phyloP scores from a whole-genome alignment of 2,113 vertebrate species.

The Bujurquina vittata region DNA sequence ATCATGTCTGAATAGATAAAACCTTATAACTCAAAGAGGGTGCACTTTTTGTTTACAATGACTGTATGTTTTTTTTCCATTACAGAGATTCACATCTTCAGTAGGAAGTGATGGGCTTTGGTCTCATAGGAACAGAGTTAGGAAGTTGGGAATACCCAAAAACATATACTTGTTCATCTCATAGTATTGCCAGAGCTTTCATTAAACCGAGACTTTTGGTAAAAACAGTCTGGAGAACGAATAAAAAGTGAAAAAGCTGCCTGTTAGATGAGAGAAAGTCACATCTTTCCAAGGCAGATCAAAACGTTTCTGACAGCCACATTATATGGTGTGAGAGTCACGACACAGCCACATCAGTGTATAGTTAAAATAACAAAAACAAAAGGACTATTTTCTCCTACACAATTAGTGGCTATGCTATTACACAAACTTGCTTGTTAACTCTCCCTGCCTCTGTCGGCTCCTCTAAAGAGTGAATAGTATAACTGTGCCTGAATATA shows the following conservation, averaged over 20 bases:
- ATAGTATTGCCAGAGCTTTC: not conserved
- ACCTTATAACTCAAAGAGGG: not conserved
- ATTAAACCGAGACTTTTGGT: not conserved
- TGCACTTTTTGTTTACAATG: no score
- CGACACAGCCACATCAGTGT: not conserved
- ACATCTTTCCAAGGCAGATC: not conserved
- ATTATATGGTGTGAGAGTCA: not conserved
- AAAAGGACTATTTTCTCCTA: not conserved
- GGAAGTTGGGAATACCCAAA: no score
- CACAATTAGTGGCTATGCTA: not conserved
- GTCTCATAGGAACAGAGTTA: not conserved
- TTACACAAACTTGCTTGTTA: not conserved
- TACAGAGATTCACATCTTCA: not conserved
- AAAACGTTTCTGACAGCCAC: not conserved
- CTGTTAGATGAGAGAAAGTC: not conserved
- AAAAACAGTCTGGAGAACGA: not conserved
- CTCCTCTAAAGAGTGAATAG: constrained; percentile 21
- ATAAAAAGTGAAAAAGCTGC: not conserved
- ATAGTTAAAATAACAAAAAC: not conserved
- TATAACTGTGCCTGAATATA: not conserved
- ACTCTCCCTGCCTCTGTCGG: constrained; percentile 9
- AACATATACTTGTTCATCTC: not conserved
- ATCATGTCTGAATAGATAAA: not conserved
- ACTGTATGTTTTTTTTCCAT: not conserved
- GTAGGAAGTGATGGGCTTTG: not conserved